Evolutionary conservation across 2,113 vertebrate genomes (phyloP).

Genomic region (Leucoraja erinaceus): DNA sequence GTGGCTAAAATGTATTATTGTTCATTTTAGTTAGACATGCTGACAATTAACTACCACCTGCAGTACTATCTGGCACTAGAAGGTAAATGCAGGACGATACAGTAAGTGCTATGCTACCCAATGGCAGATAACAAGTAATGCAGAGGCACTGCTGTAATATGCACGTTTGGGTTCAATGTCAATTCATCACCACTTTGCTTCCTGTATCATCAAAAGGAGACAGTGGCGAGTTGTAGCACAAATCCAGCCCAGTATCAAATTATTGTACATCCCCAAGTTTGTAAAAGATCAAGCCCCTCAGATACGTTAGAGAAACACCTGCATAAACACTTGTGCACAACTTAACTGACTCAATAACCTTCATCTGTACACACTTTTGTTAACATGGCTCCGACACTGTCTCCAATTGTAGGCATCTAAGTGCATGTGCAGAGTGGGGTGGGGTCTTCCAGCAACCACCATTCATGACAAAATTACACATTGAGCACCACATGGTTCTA

Average conservation of each 20-base stretch:
- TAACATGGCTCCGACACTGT: background rate
- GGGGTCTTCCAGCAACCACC: slow-evolving; percentile 38
- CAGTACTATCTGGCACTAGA: slow-evolving; percentile 30
- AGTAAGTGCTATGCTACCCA: slow-evolving; percentile 15
- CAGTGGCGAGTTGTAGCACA: background rate
- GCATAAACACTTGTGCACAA: slow-evolving; percentile 29
- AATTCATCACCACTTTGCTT: slow-evolving; percentile 2
- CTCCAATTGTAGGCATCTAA: slow-evolving; percentile 25
- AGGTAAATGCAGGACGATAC: background rate
- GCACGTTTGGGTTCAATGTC: background rate
- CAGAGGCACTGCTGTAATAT: slow-evolving; percentile 10
- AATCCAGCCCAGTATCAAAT: background rate
- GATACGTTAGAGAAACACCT: slow-evolving; percentile 6
- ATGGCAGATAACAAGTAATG: slow-evolving; percentile 31
- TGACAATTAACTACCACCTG: background rate
- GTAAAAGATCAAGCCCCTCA: background rate
- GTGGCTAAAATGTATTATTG: background rate
- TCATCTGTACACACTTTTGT: slow-evolving; percentile 23
- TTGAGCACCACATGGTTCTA: slow-evolving; percentile 34
- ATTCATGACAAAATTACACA: slow-evolving; percentile 28
- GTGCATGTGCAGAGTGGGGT: slow-evolving; percentile 25
- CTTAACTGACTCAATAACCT: slow-evolving; percentile 14
- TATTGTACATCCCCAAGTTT: background rate
- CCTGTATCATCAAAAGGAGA: background rate
- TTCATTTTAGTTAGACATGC: slow-evolving; percentile 1